Evolutionary conservation across 2,888 invertebrate genomes (phyloP).

Genomic region (Scaptomyza caliginosa): DNA sequence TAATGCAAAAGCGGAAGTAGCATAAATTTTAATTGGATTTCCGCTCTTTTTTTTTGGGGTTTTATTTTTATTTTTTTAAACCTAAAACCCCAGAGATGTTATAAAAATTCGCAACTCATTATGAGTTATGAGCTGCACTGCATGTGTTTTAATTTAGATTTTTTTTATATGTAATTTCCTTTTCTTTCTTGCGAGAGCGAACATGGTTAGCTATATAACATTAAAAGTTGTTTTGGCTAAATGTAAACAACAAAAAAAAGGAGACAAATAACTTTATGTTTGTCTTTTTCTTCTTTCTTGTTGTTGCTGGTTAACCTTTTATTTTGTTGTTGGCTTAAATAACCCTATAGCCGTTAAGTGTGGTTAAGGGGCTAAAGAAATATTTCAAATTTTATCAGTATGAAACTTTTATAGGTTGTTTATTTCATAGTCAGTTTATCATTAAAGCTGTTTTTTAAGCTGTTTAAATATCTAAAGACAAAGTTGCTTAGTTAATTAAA

Average conservation of each 20-base stretch:
- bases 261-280: slow-evolving; percentile 23
- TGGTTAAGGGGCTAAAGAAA: not conserved
- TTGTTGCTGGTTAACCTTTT: slow-evolving; percentile 8
- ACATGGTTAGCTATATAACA: slow-evolving; percentile 3
- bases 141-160: slow-evolving; percentile 7
- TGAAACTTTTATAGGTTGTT: not conserved
- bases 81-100: slow-evolving; percentile 1
- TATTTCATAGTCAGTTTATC: too few species aligned
- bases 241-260: slow-evolving; percentile 36
- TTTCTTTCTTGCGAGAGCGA: not conserved
- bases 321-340: slow-evolving; percentile 4
- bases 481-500: slow-evolving; percentile 17
- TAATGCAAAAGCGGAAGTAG: slow-evolving; percentile 55
- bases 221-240: slow-evolving; percentile 36
- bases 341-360: not conserved
- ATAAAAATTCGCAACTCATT: slow-evolving; percentile 46
- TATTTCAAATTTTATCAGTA: not conserved
- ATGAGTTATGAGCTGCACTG: slow-evolving; percentile 59
- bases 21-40: slow-evolving; percentile 74
- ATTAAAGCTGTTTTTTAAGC: too few species aligned
- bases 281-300: not conserved
- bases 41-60: slow-evolving; percentile 28
- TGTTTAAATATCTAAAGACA: not conserved
- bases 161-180: too few species aligned
- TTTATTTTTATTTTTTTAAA: slow-evolving; percentile 3